These are phyloP conservation scores for Lepidotrigona ventralis DNA, from an alignment of 1,140 invertebrate species.

Conservation along the genomic window DNA sequence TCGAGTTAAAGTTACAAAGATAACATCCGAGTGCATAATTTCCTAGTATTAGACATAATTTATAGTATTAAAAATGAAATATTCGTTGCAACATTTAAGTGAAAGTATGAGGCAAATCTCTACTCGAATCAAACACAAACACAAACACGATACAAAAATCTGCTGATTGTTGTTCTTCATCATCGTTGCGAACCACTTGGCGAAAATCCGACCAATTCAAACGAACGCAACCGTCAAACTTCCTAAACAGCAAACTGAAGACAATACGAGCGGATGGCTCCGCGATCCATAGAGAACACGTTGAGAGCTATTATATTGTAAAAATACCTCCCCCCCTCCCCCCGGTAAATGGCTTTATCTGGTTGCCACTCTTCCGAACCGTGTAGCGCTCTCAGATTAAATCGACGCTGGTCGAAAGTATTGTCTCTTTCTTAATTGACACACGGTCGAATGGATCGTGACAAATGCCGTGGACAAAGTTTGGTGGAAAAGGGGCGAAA, in stretches of 20 bases:
- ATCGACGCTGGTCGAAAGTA: not conserved
- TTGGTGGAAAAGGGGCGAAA: slow-evolving; percentile 35
- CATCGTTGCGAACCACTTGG: not conserved
- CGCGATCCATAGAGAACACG: not conserved
- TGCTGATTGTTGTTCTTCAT: not conserved
- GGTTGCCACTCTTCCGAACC: not conserved
- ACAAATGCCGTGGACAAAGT: slow-evolving; percentile 51
- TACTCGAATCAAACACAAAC: too few relatives aligned
- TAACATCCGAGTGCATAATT: too few relatives aligned
- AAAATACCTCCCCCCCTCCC: not conserved
- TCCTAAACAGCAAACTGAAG: not conserved
- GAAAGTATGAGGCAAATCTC: too few relatives aligned
- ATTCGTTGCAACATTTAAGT: too few relatives aligned
- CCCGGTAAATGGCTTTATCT: not conserved
- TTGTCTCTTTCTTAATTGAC: slow-evolving; percentile 7
- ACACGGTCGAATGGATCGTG: not conserved
- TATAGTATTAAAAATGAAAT: too few relatives aligned
- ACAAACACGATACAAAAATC: too few relatives aligned
- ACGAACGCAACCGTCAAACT: not conserved
- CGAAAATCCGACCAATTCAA: not conserved
- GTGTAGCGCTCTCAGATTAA: not conserved
- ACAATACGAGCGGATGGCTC: slow-evolving; percentile 3
- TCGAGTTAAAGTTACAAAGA: too few relatives aligned
- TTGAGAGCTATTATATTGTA: not conserved
- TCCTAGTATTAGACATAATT: too few relatives aligned